A percentile compares a stretch with the other conserved stretches of the same genome.
These are phyloP conservation scores for Mastigias papua DNA, from an alignment of 30 jellyfish, hydroid and myxozoan genomes.

Conservation along the genomic window DNA sequence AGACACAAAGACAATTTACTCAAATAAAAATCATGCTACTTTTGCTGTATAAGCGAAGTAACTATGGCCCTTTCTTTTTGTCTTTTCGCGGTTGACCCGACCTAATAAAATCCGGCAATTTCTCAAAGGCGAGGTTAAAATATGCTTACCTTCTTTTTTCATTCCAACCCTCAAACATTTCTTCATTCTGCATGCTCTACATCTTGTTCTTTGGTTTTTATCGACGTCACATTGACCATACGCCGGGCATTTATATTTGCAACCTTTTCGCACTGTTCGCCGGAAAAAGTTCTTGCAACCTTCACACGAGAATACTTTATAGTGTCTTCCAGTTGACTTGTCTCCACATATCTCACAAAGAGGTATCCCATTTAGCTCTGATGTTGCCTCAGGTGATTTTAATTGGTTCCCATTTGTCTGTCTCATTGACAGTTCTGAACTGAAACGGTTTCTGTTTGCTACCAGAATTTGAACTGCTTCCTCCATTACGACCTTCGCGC, in stretches of 20 bases:
- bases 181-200: constrained; percentile 94
- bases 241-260: constrained; percentile 96
- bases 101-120: not conserved
- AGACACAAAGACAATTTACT: no score
- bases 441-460: constrained; percentile 65
- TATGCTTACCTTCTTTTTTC: constrained; percentile 89
- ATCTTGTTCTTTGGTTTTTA: constrained; percentile 94
- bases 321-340: constrained; percentile 94
- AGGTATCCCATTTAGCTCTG: constrained; percentile 56
- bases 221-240: constrained; percentile 95
- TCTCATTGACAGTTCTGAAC: constrained; percentile 17
- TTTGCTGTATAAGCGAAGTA: no score
- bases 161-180: constrained; percentile 93
- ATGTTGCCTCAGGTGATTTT: constrained; percentile 40
- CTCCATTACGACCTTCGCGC: constrained; percentile 75
- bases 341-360: constrained; percentile 91
- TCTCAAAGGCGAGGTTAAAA: not conserved
- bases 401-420: constrained; percentile 2
- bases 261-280: constrained; percentile 92
- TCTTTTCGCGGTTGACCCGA: constrained; percentile 33
- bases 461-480: constrained; percentile 78
- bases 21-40: no score
- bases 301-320: constrained; percentile 95
- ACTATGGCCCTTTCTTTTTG: constrained; percentile 46
- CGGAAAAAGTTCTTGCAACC: constrained; percentile 98